Conservation (phyloP, 2,113 vertebrate species). For the Cryptomyrus ogoouensis region DNA sequence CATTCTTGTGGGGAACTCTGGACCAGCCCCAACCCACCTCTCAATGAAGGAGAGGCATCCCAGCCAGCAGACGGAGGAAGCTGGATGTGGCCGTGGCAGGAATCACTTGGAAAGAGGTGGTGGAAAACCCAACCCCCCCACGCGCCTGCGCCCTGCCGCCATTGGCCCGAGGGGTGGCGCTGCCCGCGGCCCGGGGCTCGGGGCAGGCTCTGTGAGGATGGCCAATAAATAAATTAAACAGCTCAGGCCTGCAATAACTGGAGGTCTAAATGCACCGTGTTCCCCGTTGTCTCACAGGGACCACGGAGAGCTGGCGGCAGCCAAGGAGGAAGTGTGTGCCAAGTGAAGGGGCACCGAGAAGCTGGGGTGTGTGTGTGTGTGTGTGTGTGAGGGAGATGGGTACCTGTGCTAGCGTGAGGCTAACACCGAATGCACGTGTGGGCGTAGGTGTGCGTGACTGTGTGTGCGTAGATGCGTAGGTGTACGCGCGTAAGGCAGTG, state of each 20-base stretch:
- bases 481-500: slow-evolving; percentile 27
- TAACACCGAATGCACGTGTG: slow-evolving; percentile 13
- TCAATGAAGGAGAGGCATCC: background rate
- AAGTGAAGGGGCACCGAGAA: slow-evolving; percentile 19
- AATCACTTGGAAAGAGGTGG: slow-evolving; percentile 51
- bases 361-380: slow-evolving; percentile 23
- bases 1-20: background rate
- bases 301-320: slow-evolving; percentile 20
- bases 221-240: slow-evolving; percentile 41
- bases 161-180: slow-evolving; percentile 39
- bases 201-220: slow-evolving; percentile 41
- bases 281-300: slow-evolving; percentile 38
- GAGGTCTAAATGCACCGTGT: slow-evolving; percentile 35
- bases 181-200: slow-evolving; percentile 31
- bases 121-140: slow-evolving; percentile 35
- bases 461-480: slow-evolving; percentile 29
- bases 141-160: background rate
- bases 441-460: slow-evolving; percentile 33
- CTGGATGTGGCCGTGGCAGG: slow-evolving; percentile 50
- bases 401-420: slow-evolving; percentile 10
- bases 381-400: background rate
- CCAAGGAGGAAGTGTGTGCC: slow-evolving; percentile 12
- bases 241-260: slow-evolving; percentile 17
- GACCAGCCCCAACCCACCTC: background rate
- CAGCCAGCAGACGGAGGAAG: slow-evolving; percentile 58